Evolutionary conservation across 2,797 vertebrate species (phyloP), one percentile per base, ranked within the genome.

Genomic region (Schizothorax lantsangensis): DNA sequence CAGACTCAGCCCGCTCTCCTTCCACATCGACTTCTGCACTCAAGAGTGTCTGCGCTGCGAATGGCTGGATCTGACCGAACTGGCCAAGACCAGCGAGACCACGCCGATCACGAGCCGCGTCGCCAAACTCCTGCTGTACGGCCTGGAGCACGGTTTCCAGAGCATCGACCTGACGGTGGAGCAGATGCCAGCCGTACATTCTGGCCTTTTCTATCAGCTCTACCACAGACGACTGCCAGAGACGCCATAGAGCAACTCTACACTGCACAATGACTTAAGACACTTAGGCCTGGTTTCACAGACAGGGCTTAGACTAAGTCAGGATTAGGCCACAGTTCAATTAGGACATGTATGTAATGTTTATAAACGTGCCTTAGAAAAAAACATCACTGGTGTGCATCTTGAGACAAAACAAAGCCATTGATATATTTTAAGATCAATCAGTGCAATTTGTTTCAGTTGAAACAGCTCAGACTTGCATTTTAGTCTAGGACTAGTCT

Each of bases 41-140:
- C 95, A 96, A 26, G 98, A 99, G 91, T 99, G 98, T 88, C 88
- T 97, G 88, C 94, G 93, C 79, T 98, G 97, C 5, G 96, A 98
- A 79, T 99, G 98, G 98, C 95, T 97, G 93, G 94, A 95, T 69
- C 94, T 99, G 15, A 47, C 86, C 0, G 92, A 96, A 87, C 95
- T 99, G 12, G 93, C 93, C 62, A 47, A 84, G 87, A 95, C 93
- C 0, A 9, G 84, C 4, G 59, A 94, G 0, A 82, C 96, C 14
- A 97, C 97, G 0, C 97, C 96, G 69, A 94, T 99, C 91, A 99
- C 98, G 40, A 92, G 96, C 47, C 96, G 95, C 0, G 54, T 98
- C 0, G 96, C 98, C 62, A 92, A 85, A 84, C 95, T 99, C 1
- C 93, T 99, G 79, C 94, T 97, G 0, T 95, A 95, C 0, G 97